phyloP scores from a whole-genome alignment of 2,113 vertebrate genomes.

The Hemicordylus capensis region DNA sequence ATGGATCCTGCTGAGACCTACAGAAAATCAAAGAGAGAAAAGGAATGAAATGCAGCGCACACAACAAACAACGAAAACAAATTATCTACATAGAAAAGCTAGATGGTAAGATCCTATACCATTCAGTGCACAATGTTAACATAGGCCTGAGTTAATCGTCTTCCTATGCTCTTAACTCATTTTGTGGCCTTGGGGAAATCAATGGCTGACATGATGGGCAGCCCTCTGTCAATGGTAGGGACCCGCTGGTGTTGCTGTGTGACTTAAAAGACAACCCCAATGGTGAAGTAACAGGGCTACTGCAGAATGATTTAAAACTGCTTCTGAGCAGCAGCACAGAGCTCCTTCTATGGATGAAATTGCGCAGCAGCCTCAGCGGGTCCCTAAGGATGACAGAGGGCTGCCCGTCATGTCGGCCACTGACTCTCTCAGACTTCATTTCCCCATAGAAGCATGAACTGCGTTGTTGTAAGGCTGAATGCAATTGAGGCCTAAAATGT shows the following conservation, averaged over 20 bases:
- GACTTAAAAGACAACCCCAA: no score
- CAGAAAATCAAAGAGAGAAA: background rate
- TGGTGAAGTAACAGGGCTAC: no score
- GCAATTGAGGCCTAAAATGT: background rate
- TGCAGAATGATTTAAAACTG: no score
- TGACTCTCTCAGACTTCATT: background rate
- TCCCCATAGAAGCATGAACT: no score
- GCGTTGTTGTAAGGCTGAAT: background rate
- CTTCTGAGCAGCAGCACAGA: no score
- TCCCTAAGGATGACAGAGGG: no score
- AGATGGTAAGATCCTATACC: background rate
- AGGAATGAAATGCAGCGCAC: background rate
- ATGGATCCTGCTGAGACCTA: constrained; percentile 89
- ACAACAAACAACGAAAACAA: background rate
- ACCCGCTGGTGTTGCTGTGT: no score
- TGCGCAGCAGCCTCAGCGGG: no score
- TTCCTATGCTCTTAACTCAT: background rate
- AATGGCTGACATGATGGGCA: no score
- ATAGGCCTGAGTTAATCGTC: background rate
- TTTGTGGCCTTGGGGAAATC: background rate
- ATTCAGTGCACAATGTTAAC: background rate
- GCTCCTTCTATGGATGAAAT: no score
- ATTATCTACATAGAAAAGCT: background rate
- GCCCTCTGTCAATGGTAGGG: no score
- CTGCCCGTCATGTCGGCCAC: no score